Percentiles rank a stretch among this genome's conserved stretches.
These are phyloP conservation scores for Phylloscopus trochiloides DNA, from an alignment of 2,113 vertebrate species.

Conservation along the genomic window DNA sequence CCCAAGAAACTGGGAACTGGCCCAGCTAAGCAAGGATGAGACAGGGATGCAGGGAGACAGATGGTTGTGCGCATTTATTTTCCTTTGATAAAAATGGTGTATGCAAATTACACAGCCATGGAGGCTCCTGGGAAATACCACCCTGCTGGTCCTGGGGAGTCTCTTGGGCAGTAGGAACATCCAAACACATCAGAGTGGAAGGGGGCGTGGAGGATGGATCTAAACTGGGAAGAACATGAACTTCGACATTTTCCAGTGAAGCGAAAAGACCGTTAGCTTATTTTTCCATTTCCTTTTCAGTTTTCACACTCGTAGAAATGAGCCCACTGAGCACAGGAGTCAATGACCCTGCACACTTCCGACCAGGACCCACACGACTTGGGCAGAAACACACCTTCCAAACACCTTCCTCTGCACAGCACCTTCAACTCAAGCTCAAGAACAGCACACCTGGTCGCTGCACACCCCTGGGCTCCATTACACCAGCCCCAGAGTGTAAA, in stretches of 20 bases:
- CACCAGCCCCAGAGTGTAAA: neutral
- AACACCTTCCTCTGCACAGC: neutral
- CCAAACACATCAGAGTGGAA: conserved; percentile 5
- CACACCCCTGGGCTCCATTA: neutral
- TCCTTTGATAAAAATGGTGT: conserved; percentile 57
- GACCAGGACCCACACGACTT: neutral
- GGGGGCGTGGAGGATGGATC: neutral
- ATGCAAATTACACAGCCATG: conserved; percentile 42
- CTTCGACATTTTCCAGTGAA: neutral
- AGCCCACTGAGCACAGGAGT: neutral
- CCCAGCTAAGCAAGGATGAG: neutral
- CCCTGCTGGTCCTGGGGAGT: conserved; percentile 32
- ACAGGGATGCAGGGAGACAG: conserved; percentile 27
- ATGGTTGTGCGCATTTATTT: conserved; percentile 65
- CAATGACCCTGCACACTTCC: neutral
- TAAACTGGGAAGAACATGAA: neutral
- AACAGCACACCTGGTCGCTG: neutral
- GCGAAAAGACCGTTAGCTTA: rapidly evolving
- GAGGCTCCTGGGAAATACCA: conserved; percentile 15
- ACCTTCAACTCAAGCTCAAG: neutral
- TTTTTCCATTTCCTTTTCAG: neutral
- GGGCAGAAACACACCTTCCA: neutral
- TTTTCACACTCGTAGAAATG: neutral
- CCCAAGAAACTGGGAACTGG: neutral
- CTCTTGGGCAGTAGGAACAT: neutral